Evolutionary conservation across 2,888 invertebrate species (phyloP), one percentile per base, ranked within the genome.

Genomic region (Graphium colonna): DNA sequence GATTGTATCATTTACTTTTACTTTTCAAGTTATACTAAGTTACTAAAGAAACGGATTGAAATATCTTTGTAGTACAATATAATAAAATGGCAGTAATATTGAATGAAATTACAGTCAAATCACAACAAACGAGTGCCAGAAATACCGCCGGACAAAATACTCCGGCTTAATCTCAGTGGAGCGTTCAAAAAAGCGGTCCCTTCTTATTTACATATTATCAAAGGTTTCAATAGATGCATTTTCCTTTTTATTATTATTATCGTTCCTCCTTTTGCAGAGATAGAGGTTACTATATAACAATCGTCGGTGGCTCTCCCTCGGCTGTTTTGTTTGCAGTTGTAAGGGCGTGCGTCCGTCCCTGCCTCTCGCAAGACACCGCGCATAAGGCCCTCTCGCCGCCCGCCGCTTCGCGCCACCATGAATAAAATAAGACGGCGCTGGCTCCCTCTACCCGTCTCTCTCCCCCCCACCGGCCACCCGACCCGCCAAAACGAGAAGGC

Each of bases 371-470:
- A 71, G 59, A 65, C 66, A 61, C 62, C 64, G 62, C 63, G 58
- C 64, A 65, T 79, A 69, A 68, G 61, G 61, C 80, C 69, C 70
- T 83, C 79, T 78, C 77, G 62, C 68, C 49, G 54, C 61, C 64
- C 72, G 53, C 61, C 58, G 60, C 70, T 71, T 72, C 72, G 71
- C 70, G 68, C 69, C 67, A 76, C 74, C 77, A 79, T 83, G 78
- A 83, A 84, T 82, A 83, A 84, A 81, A 79, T 77, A 82, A 77
- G 79, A 77, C 67, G 69, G 74, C 69, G 70, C 71, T 67, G 70
- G 70, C 71, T 69, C 68, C 64, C 66, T 64, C 71, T 76, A 73
- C 64, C 79, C 67, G 68, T 81, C 82, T 74, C 76, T 53, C 71
- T 85, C 77, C 51, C 51, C 59, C 61, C 52, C 45, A 55, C 41